Evolutionary conservation across 1,140 invertebrate species (phyloP), one percentile per base, ranked within the genome.

Genomic region (Doryteuthis pealeii): DNA sequence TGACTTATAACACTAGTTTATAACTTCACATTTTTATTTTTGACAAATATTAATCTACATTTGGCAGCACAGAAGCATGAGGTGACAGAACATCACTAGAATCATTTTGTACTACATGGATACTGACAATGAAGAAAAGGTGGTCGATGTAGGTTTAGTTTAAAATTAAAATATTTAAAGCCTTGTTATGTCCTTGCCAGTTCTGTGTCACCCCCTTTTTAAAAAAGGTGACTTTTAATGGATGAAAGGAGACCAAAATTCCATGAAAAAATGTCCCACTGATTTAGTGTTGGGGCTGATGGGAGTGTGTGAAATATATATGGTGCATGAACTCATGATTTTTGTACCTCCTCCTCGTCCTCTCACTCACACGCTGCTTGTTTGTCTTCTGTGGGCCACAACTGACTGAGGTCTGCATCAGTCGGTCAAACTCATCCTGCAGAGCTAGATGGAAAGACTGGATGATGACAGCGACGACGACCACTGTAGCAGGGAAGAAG

Each of bases 41-140:
- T 68, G 66, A 68, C 66, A 68, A 68, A 68, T 26, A 32, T 68
- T 68, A 32, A 33, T 68, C 66, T 68, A 68, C 66, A 68, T 33
- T 68, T 68, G 66, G 54, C 54, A 62, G 54, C 54, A 62, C 54
- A 28, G 54, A 62, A 62, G 54, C 54, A 62, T 62, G 54, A 62
- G 54, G 54, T 62, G 54, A 62, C 54, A 62, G 26, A 62, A 62
- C 54, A 62, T 62, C 54, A 62, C 54, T 62, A 62, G 26, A 62
- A 15, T 62, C 54, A 62, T 62, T 62, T 62, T 62, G 54, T 62
- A 62, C 54, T 62, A 62, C 54, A 62, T 62, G 54, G 54, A 62
- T 62, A 62, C 54, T 62, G 54, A 62, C 54, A 62, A 62, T 62
- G 54, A 62, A 28, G 54, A 62, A 28, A 62, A 62, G 5, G 54